Evolutionary conservation across 1,140 invertebrate genomes (phyloP), one percentile per base, ranked within the genome.

Genomic region (Lepidurus couesii): DNA sequence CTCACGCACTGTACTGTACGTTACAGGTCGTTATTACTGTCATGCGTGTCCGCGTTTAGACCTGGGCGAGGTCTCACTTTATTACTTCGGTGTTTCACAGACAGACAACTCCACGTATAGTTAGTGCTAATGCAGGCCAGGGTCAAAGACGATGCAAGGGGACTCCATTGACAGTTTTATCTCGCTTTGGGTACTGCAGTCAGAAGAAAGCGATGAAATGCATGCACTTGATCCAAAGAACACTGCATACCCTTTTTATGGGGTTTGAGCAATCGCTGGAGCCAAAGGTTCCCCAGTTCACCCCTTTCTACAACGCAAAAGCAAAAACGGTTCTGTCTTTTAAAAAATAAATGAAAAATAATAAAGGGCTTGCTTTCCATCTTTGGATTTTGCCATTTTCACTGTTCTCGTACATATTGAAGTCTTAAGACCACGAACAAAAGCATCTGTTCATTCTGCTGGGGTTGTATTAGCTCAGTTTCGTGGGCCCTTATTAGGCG

Each of bases 111-210:
- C 21, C 21, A n/a, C 8, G n/a, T n/a, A 65, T 65, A 13, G 4
- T 65, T 65, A 65, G 53, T 65, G 53, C 53, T 65, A 65, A 65
- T 65, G 53, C 53, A 65, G 53, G 53, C 53, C 9, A 9, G 53
- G 53, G 53, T 65, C 53, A 65, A 65, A 65, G 53, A 65, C 53
- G 16, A n/a, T 13, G 6, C 16, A 65, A 65, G 53, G 53, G 13
- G 16, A 47, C 21, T 65, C 53, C 53, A 65, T 65, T 0, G 53
- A 65, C 53, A 21, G 16, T 21, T 65, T 16, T 65, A n/a, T 65
- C 53, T 21, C 21, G n/a, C 53, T 21, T 53, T 21, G 53, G 7
- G 16, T 65, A 65, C 53, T 9, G 53, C 53, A 65, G 53, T n/a
- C 53, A 65, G 6, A 65, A 65, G 53, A 16, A 65, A 9, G 13